Evolutionary conservation across 2,113 vertebrate genomes (phyloP).

Genomic region (Mus spicilegus): DNA sequence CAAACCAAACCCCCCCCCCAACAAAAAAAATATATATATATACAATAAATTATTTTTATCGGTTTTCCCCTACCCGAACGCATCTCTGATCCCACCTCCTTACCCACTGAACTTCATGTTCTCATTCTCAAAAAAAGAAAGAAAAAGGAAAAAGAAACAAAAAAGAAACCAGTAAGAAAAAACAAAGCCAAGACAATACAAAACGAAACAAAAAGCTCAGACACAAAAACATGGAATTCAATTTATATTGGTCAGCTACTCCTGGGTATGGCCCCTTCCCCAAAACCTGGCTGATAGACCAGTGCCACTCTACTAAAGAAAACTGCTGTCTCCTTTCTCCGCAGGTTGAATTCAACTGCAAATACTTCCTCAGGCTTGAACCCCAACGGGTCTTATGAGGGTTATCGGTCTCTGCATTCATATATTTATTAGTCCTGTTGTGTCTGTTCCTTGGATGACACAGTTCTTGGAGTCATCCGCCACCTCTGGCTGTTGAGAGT

Average conservation of each 20-base stretch:
- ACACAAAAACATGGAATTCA: background rate
- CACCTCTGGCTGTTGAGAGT: background rate
- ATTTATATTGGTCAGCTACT: background rate
- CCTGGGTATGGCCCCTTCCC: background rate
- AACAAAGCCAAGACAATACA: background rate
- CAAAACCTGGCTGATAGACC: background rate
- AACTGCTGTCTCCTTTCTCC: background rate
- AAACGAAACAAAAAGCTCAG: background rate
- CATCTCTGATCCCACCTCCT: background rate
- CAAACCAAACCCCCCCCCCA: no score
- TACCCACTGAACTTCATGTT: background rate
- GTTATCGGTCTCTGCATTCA: background rate
- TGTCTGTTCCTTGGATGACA: background rate
- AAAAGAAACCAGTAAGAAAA: background rate
- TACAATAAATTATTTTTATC: background rate
- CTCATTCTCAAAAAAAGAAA: background rate
- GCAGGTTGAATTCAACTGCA: background rate
- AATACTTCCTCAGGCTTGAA: background rate
- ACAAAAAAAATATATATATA: no score
- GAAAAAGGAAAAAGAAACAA: background rate
- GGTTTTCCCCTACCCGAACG: background rate
- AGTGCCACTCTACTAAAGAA: background rate
- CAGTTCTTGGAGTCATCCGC: background rate
- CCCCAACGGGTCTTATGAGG: background rate
- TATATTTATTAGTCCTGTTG: background rate